Evolutionary conservation across 2,113 vertebrate genomes (phyloP), one percentile per base, ranked within the genome.

Genomic region (Ciconia maguari): DNA sequence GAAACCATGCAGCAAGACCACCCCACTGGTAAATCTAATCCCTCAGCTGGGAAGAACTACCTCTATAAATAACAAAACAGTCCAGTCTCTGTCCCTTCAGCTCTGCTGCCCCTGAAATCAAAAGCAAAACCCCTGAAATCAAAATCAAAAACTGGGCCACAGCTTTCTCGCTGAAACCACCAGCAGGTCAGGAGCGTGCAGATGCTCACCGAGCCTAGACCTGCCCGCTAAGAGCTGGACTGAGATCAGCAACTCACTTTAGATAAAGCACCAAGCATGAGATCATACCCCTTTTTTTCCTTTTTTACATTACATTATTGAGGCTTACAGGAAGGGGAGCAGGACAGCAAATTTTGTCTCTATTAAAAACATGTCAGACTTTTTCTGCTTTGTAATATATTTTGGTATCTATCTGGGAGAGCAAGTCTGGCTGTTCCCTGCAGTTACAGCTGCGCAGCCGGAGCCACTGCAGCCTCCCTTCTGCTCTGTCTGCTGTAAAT

Each of bases 201-300:
- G 87, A 95, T 70, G 20, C 46, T 93, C 68, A 13, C 54, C 25
- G 19, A 55, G 68, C 26, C 51, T 90, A 27, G 42, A 41, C 64
- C 81, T 89, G 62, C 55, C 61, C 1, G 1, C 79, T 57, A 27
- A 84, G 58, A 86, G 87, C 68, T 94, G 88, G 85, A 70, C 70
- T 80, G 46, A 81, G 52, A 86, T 69, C 93, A 96, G 71, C 75
- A 83, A 11, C 17, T 90, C 94, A 88, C 82, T 96, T 90, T 13
- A 95, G 70, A 90, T 72, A 94, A 91, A 86, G 57, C 90, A 83
- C 46, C 1, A 4, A 77, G 71, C 41, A 92, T 95, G 90, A 96
- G 71, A 74, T 96, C 92, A 95, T 93, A 80, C 10, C 6, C 6
- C 4, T 44, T 58, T 70, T 58, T 24, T 42, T 7, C 27, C 8